Evolutionary conservation across 2,797 vertebrate species (phyloP), one percentile per base, ranked within the genome.

Genomic region (Pangasius sanitwongsei): DNA sequence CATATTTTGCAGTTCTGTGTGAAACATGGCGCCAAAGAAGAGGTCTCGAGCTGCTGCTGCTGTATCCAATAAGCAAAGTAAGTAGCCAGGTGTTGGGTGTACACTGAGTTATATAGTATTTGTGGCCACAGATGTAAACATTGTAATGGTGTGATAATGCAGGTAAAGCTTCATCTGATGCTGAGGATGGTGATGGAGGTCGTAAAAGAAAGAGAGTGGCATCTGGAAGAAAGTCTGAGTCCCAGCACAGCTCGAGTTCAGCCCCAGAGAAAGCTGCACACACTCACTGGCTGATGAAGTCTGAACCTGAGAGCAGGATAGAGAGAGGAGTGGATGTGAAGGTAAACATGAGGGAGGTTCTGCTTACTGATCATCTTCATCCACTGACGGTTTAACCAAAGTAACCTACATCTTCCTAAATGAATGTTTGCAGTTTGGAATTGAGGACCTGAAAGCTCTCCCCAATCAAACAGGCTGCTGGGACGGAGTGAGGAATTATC

Each of bases 401-500:
- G n/a, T 81, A 57, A 57, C 57, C 8, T 28, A 15, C 37, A 23
- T 50, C 16, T 84, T 67, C 41, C 5, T 53, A 13, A 34, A 53
- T 70, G 4, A 11, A 59, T 81, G 53, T 75, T 83, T 93, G 86
- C 94, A 99, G 99, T 99, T 99, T 92, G 97, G 98, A 89, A 97
- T 99, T 6, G 97, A 99, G 70, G 98, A 99, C 92, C 96, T 99
- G 90, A 98, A 98, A 95, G 96, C 96, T 86, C 92, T 98, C 88
- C 97, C 98, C 18, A 92, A 96, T 86, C 97, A 98, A 94, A 98
- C 95, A 2, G 92, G 95, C 86, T 98, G 97, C 94, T 99, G 99
- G 99, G 99, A 99, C 75, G 98, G 98, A 86, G 97, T 99, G 72
- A 96, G 98, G 84, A 99, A 99, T 93, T 99, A 99, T 93, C 98